Conservation (phyloP, 2,113 vertebrate genomes). For the Harpagus bidentatus region DNA sequence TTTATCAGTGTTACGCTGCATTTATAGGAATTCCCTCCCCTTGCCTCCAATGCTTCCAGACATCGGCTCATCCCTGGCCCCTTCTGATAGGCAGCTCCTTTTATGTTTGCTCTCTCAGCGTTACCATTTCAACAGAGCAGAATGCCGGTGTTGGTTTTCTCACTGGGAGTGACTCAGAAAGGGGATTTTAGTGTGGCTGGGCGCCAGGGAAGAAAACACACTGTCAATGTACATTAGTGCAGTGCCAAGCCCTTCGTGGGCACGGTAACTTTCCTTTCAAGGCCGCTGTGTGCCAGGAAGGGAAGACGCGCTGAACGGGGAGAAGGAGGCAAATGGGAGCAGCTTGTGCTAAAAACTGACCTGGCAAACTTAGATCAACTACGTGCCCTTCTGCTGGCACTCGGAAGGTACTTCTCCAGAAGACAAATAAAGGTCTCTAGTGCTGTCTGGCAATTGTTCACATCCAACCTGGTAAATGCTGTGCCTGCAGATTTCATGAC, state of each 20-base stretch:
- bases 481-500: not conserved
- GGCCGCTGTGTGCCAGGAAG: not conserved
- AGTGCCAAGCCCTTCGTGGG: conserved; percentile 38
- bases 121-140: conserved; percentile 36
- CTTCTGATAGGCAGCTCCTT: conserved; percentile 21
- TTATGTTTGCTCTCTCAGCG: conserved; percentile 47
- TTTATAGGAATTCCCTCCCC: not conserved
- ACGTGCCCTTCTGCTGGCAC: not conserved
- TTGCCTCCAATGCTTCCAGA: not conserved
- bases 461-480: not conserved
- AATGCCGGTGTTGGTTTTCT: conserved; percentile 63
- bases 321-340: not conserved
- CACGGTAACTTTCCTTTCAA: conserved; percentile 62
- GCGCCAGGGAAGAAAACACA: conserved; percentile 31
- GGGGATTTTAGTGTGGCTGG: not conserved
- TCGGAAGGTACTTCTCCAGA: not conserved
- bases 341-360: not conserved
- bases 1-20: not conserved
- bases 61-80: not conserved
- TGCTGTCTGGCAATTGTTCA: not conserved
- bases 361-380: not conserved
- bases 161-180: conserved; percentile 43
- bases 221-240: conserved; percentile 17
- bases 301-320: not conserved
- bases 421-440: not conserved